Conservation (phyloP, 2,888 invertebrate genomes). For the Colostygia pectinataria region DNA sequence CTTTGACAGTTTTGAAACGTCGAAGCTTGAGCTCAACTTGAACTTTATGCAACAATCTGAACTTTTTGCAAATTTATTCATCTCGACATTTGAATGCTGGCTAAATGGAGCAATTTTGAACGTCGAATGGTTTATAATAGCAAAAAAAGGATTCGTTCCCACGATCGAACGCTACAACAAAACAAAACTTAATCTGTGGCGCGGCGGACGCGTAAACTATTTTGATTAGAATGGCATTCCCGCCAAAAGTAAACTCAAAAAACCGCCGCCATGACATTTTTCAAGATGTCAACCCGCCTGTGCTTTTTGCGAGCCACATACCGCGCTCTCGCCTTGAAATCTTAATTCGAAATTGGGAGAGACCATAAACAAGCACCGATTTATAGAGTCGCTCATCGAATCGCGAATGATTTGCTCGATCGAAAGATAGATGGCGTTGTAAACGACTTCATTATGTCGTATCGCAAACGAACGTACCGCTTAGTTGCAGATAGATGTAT, state of each 20-base stretch:
- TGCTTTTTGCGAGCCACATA: conserved; percentile 68
- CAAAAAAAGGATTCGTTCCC: conserved; percentile 62
- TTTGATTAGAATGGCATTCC: conserved; percentile 81
- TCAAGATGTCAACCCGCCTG: conserved; percentile 70
- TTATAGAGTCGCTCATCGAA: conserved; percentile 64
- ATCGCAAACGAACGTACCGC: conserved; percentile 35
- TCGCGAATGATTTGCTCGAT: conserved; percentile 55
- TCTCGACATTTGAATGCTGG: conserved; percentile 21
- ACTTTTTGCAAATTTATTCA: conserved; percentile 16
- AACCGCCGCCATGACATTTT: conserved; percentile 69
- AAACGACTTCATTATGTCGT: conserved; percentile 67
- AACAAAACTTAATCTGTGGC: conserved; percentile 48
- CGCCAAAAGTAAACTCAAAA: conserved; percentile 67
- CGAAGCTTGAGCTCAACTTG: conserved; percentile 16
- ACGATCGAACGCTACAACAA: conserved; percentile 55
- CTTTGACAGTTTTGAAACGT: conserved; percentile 27
- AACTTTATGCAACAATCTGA: conserved; percentile 13
- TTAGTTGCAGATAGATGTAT: conserved; percentile 31
- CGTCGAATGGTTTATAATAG: conserved; percentile 23
- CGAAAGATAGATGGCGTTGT: conserved; percentile 49
- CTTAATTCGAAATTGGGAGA: conserved; percentile 64
- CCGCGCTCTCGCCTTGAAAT: conserved; percentile 72
- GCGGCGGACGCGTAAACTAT: conserved; percentile 75
- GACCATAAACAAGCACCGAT: conserved; percentile 57
- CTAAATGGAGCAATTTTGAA: conserved; percentile 27